Evolutionary conservation across 2,797 vertebrate species (phyloP).

Genomic region (Yasuhikotakia modesta): DNA sequence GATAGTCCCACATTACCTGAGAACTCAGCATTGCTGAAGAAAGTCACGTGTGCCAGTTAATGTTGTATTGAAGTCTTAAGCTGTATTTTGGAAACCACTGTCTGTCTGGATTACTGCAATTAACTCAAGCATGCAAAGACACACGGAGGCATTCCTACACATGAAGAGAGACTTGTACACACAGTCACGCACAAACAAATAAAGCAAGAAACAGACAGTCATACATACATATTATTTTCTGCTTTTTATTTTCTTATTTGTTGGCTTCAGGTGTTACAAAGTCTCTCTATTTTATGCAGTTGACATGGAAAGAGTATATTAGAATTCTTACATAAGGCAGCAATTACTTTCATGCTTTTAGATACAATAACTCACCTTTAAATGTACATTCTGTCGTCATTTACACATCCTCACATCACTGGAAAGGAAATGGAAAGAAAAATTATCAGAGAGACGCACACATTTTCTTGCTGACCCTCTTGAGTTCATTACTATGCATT

Average conservation of each 20-base stretch:
- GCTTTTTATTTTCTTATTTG: background rate
- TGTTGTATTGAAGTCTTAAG: conserved; percentile 37
- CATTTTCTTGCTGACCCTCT: too few relatives aligned
- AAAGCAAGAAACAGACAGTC: background rate
- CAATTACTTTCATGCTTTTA: too few relatives aligned
- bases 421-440: too few relatives aligned
- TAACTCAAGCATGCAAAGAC: conserved; percentile 43
- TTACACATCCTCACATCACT: too few relatives aligned
- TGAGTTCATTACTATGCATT: background rate
- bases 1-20: background rate
- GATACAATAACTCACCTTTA: too few relatives aligned
- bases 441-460: too few relatives aligned
- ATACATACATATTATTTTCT: background rate
- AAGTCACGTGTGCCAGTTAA: conserved; percentile 42
- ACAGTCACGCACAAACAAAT: background rate
- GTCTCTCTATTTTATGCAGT: conserved; percentile 2
- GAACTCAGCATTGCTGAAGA: conserved; percentile 19
- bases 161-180: conserved; percentile 2
- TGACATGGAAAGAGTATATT: background rate
- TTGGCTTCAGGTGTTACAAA: background rate
- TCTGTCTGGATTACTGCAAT: conserved; percentile 53
- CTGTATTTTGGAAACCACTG: conserved; percentile 54
- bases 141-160: conserved; percentile 33
- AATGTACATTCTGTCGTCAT: too few relatives aligned
- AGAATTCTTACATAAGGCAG: background rate